A percentile compares a stretch with the other conserved stretches of the same genome.
Evolutionary conservation across 2,113 vertebrate genomes (phyloP).

Genomic region (Menidia beryllina): DNA sequence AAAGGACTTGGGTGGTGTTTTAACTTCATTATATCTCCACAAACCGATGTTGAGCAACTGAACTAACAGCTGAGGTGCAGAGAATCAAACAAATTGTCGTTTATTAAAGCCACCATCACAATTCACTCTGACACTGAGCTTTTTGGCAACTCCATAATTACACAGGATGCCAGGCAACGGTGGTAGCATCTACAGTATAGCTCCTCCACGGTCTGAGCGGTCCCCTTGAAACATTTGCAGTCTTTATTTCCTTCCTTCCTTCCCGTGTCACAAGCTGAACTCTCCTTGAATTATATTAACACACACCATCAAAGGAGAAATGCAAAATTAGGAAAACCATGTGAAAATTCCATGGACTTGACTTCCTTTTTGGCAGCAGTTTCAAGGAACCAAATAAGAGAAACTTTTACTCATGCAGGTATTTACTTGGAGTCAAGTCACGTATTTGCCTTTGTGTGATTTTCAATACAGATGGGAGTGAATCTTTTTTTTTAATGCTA

Average conservation of each 20-base stretch:
- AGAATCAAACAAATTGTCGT: too few species aligned
- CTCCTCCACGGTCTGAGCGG: slow-evolving; percentile 50
- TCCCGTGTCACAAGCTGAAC: neutral
- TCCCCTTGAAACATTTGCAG: slow-evolving; percentile 38
- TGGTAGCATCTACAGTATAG: slow-evolving; percentile 37
- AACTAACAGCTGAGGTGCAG: too few species aligned
- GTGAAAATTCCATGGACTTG: neutral
- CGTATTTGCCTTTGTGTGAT: slow-evolving; percentile 1
- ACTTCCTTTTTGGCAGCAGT: neutral
- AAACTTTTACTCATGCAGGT: neutral
- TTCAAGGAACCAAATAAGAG: neutral
- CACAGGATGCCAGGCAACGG: slow-evolving; percentile 51
- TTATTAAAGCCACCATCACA: too few species aligned
- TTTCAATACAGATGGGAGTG: neutral
- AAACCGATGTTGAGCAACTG: neutral
- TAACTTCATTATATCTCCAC: too few species aligned
- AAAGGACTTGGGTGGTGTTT: too few species aligned
- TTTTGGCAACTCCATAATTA: slow-evolving; percentile 61
- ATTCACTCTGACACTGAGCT: slow-evolving; percentile 25
- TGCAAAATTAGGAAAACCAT: slow-evolving; percentile 1
- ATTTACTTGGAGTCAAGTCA: neutral
- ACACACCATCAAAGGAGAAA: neutral
- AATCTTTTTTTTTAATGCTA: neutral
- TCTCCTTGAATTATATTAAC: slow-evolving; percentile 25
- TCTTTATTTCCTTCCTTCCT: slow-evolving; percentile 18